Evolutionary conservation across 2,113 vertebrate species (phyloP).

Genomic region (human): GRCh38 chr6:37105501-37106000

Average conservation of each 20-base stretch:
- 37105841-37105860: neutral
- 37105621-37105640: neutral
- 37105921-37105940: neutral
- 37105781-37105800: neutral
- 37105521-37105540: slow-evolving; percentile 44
- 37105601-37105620: neutral
- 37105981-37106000: neutral
- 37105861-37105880: neutral
- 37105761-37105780: neutral
- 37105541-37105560: slow-evolving; percentile 28
- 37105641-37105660: neutral
- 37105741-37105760: neutral
- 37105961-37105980: neutral
- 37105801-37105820: neutral
- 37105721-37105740: neutral
- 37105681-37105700: neutral
- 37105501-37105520: slow-evolving; percentile 64
- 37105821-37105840: neutral
- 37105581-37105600: neutral
- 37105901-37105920: neutral
- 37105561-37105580: neutral
- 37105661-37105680: neutral
- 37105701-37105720: neutral
- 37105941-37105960: neutral
- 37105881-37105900: neutral